phyloP scores from a whole-genome alignment of 2,113 vertebrate genomes.

The Sylvicapra grimmia region DNA sequence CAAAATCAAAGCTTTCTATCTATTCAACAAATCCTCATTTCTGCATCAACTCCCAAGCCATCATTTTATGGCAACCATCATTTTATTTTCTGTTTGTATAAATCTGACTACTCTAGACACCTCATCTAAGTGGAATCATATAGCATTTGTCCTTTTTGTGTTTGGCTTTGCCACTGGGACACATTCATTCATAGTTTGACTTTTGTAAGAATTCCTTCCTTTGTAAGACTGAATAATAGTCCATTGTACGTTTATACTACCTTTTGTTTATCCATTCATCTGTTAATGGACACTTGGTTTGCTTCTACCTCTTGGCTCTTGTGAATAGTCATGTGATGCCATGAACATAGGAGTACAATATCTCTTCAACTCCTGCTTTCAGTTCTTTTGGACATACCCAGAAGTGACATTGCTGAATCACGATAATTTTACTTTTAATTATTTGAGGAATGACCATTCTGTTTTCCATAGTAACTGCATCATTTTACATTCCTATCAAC shows the following conservation, averaged over 20 bases:
- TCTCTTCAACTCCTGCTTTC: not conserved
- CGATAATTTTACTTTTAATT: not conserved
- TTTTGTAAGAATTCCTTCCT: not conserved
- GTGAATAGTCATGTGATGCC: not conserved
- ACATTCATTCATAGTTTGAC: not conserved
- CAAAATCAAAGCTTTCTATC: not conserved
- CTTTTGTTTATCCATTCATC: not conserved
- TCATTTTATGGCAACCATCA: not conserved
- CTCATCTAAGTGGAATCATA: not conserved
- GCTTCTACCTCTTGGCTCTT: not conserved
- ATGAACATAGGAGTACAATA: not conserved
- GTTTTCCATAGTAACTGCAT: not conserved
- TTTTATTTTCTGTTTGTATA: not conserved
- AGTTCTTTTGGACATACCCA: not conserved
- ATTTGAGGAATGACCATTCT: not conserved
- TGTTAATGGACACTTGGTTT: not conserved
- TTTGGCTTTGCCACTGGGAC: not conserved
- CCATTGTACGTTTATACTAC: not conserved
- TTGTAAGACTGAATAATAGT: not conserved
- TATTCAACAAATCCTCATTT: not conserved
- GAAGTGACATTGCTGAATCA: not conserved
- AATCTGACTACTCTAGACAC: not conserved
- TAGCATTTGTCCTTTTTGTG: not conserved
- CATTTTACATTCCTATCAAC: not conserved
- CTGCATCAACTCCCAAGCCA: too few species aligned